Conservation (phyloP, 2,888 invertebrate species). For the Drosophila tanythrix region DNA sequence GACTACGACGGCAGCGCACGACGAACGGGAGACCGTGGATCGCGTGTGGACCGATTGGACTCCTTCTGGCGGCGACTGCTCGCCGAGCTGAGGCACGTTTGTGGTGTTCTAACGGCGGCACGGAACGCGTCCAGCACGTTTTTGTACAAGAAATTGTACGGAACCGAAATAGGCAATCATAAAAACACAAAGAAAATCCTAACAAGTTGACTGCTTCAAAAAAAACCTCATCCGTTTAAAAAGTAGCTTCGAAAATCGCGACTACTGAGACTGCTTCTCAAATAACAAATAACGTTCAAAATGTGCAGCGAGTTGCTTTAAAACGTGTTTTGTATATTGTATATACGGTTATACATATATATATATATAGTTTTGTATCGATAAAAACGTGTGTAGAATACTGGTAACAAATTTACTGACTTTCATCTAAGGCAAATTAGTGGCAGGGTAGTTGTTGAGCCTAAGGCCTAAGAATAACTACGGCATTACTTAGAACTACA, state of each 20-base stretch:
- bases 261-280: slow-evolving; percentile 30
- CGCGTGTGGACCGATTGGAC: slow-evolving; percentile 22
- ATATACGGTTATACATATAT: slow-evolving; percentile 49
- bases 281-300: slow-evolving; percentile 51
- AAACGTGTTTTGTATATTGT: slow-evolving; percentile 33
- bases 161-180: slow-evolving; percentile 62
- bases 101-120: slow-evolving; percentile 74
- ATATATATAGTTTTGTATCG: slow-evolving; percentile 30
- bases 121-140: slow-evolving; percentile 61
- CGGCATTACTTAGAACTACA: slow-evolving; percentile 22
- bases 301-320: slow-evolving; percentile 36
- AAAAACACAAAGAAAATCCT: slow-evolving; percentile 46
- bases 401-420: slow-evolving; percentile 51
- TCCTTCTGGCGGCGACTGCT: slow-evolving; percentile 55
- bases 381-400: slow-evolving; percentile 46
- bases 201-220: slow-evolving; percentile 50
- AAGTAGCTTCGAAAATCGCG: slow-evolving; percentile 52
- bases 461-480: slow-evolving; percentile 44
- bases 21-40: slow-evolving; percentile 36
- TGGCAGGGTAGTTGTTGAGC: slow-evolving; percentile 56
- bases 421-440: slow-evolving; percentile 69
- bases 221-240: slow-evolving; percentile 43
- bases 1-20: slow-evolving; percentile 70
- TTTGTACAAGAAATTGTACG: slow-evolving; percentile 74
- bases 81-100: slow-evolving; percentile 81